Base-by-base conservation (phyloP, 1,140 invertebrate species). In the Micrasema longulum region DNA sequence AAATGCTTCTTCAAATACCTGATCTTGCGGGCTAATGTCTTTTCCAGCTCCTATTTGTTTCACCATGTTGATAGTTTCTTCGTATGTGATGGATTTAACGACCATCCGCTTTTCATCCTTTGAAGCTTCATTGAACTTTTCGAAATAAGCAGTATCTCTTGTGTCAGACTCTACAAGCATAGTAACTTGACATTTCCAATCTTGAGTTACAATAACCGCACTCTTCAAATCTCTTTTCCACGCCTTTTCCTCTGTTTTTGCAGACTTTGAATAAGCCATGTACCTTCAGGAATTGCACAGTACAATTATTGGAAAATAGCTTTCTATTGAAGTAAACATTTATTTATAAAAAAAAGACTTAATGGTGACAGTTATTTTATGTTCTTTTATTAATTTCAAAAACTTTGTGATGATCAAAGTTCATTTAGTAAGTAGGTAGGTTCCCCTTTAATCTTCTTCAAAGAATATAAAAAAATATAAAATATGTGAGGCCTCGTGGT, bases 61-160 rank as follows among this genome's bases (percentile, higher is more conserved):
- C 11, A 83, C 75, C 83, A 85, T 85, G 52, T 81, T 83, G 57
- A 81, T 81, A 16, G 83, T 84, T 78, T 85, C 83, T 12, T 80
- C 81, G 76, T 81, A 83, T 48, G 80, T 80, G 38, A 85, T 84
- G 75, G 82, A 83, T 75, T 85, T 84, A n/a, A 85, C 79, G 0
- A 84, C 83, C 79, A 83, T 82, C 72, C 84, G 73, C 72, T 78
- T 79, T 71, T 83, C 82, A 73, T 81, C 77, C 1, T 79, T 77
- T 2, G 82, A 80, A 68, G 78, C 80, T n/a, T 57, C 75, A 76
- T 83, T 82, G 68, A 85, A 85, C 63, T 81, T 83, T 50, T 79
- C 81, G 38, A 85, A 76, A 74, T 84, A 84, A 11, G 79, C 78
- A 16, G 78, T 76, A 68, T 82, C 82, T 72, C 82, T 38, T 12